These are phyloP conservation scores for Saccopteryx bilineata DNA, from an alignment of 2,113 vertebrate species.

Conservation along the genomic window DNA sequence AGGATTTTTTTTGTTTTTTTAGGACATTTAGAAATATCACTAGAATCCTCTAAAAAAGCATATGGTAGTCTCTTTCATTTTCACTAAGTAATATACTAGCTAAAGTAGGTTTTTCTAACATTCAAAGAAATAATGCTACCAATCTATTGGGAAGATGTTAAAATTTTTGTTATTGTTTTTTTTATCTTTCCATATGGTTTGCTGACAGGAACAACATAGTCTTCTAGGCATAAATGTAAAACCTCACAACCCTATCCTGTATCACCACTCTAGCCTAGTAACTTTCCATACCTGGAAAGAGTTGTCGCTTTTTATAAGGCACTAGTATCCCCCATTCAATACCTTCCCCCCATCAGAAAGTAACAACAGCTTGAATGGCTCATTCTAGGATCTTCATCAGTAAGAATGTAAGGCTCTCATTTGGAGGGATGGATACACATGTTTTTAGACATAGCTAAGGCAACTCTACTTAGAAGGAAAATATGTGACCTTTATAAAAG, in stretches of 20 bases:
- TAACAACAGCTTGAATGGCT: not conserved
- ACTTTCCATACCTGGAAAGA: not conserved
- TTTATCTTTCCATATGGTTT: not conserved
- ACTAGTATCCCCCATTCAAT: not conserved
- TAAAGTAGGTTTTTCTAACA: not conserved
- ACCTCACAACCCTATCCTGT: not conserved
- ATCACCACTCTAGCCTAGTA: not conserved
- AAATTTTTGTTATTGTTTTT: not conserved
- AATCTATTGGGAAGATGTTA: constrained; percentile 19
- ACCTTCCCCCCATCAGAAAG: too few relatives aligned
- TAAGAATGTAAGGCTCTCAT: not conserved
- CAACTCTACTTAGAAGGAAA: constrained; percentile 82
- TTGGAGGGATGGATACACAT: constrained; percentile 68
- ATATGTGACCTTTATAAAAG: constrained; percentile 81
- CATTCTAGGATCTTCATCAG: not conserved
- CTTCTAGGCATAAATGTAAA: not conserved
- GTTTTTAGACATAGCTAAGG: constrained; percentile 70
- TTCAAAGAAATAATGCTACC: not conserved
- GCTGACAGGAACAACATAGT: not conserved
- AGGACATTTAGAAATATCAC: not conserved
- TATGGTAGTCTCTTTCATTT: not conserved
- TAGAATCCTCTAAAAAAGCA: not conserved
- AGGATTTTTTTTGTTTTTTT: not conserved
- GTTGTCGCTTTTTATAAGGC: not conserved
- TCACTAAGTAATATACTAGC: not conserved